These are phyloP conservation scores for Tupaia chinensis DNA, from an alignment of 2,113 vertebrate species.

Conservation along the genomic window DNA sequence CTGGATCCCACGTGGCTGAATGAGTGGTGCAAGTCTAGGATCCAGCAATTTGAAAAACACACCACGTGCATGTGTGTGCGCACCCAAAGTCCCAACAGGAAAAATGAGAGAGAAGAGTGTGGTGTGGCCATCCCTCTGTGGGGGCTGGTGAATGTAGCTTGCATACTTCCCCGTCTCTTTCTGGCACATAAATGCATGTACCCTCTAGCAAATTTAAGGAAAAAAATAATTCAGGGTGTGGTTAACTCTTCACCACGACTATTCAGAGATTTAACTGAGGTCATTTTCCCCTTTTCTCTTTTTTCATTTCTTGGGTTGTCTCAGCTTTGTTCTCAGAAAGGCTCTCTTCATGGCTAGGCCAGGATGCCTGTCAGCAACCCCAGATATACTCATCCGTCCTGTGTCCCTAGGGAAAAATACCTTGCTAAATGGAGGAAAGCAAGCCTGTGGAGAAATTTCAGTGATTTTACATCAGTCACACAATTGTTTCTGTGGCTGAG, in stretches of 20 bases:
- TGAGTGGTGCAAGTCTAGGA: too few relatives aligned
- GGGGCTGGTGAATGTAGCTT: too few relatives aligned
- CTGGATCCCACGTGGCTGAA: too few relatives aligned
- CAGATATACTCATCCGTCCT: not conserved
- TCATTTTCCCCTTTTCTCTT: not conserved
- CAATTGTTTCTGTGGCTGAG: not conserved
- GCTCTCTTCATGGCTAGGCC: not conserved
- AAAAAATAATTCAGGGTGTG: not conserved
- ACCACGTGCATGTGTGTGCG: too few relatives aligned
- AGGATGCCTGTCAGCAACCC: not conserved
- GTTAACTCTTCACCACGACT: not conserved
- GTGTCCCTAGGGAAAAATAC: not conserved
- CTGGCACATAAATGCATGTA: too few relatives aligned
- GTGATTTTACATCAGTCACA: not conserved
- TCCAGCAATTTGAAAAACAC: too few relatives aligned
- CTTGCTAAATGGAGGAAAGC: slow-evolving; percentile 27
- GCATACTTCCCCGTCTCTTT: too few relatives aligned
- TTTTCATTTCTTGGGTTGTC: not conserved
- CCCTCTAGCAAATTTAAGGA: too few relatives aligned
- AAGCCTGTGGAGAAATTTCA: not conserved
- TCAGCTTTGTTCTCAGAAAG: not conserved
- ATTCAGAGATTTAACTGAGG: not conserved
- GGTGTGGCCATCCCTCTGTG: too few relatives aligned
- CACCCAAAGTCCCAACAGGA: too few relatives aligned
- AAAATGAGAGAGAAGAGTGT: too few relatives aligned